phyloP scores from a whole-genome alignment of 2,888 invertebrate species.

The Tinea trinotella region DNA sequence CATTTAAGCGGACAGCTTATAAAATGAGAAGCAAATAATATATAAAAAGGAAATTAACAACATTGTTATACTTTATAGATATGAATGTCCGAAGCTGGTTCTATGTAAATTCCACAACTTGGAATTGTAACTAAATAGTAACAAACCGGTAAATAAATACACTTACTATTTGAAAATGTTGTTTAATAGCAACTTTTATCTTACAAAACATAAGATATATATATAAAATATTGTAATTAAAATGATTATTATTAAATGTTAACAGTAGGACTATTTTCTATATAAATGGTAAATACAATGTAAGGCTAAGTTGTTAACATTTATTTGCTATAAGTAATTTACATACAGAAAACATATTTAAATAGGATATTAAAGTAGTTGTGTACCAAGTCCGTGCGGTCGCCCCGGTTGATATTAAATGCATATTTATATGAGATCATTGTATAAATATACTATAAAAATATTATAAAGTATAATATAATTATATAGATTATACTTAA shows the following conservation, averaged over 20 bases:
- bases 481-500: neutral
- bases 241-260: neutral
- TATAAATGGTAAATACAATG: conserved; percentile 25
- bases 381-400: neutral
- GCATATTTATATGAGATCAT: conserved; percentile 7
- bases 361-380: conserved; percentile 23
- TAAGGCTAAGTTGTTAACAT: conserved; percentile 14
- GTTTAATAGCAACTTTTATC: neutral
- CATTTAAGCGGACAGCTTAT: conserved; percentile 18
- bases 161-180: neutral
- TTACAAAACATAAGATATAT: neutral
- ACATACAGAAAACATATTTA: conserved; percentile 23
- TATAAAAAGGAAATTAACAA: conserved; percentile 18
- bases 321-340: conserved; percentile 22
- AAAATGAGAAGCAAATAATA: conserved; percentile 17
- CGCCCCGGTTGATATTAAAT: conserved; percentile 13
- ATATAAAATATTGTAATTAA: neutral
- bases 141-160: neutral
- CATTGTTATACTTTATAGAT: conserved; percentile 13
- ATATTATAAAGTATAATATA: neutral
- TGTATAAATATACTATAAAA: neutral
- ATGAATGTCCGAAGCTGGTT: neutral
- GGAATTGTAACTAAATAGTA: neutral
- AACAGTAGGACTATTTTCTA: conserved; percentile 22
- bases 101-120: conserved; percentile 1